phyloP scores from a whole-genome alignment of 1,140 invertebrate species.

The Hyposmocoma kahamanoa region DNA sequence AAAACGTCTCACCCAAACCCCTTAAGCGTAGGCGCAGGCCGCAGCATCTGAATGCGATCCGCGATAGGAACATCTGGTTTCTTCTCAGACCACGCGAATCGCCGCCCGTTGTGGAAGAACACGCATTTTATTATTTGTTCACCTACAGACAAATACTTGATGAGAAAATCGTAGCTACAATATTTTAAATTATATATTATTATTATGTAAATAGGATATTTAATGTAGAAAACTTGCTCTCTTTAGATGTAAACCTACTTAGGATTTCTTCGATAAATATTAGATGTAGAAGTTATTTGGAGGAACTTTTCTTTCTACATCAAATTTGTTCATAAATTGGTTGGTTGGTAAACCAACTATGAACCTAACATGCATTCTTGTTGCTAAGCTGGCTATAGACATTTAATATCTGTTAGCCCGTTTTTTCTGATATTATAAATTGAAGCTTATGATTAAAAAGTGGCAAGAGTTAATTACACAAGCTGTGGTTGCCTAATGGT shows the following conservation, averaged over 20 bases:
- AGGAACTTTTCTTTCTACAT: no score
- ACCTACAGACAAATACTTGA: no score
- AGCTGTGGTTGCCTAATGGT: neutral
- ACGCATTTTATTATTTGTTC: slow-evolving; percentile 87
- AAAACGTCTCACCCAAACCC: slow-evolving; percentile 80
- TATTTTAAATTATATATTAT: no score
- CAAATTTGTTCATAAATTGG: no score
- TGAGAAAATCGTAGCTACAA: no score
- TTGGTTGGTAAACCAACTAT: no score
- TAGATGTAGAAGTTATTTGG: no score
- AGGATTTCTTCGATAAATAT: no score
- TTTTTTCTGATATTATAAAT: neutral
- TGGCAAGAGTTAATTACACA: neutral
- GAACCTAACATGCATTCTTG: no score
- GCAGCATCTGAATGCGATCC: slow-evolving; percentile 88
- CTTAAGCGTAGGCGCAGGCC: slow-evolving; percentile 86
- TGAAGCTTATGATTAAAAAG: neutral
- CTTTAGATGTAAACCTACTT: no score
- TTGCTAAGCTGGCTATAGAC: neutral
- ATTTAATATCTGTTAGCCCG: neutral
- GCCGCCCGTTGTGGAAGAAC: slow-evolving; percentile 91
- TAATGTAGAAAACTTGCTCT: no score
- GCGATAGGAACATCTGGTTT: slow-evolving; percentile 86
- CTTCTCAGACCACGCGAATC: slow-evolving; percentile 80
- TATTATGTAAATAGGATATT: no score